Evolutionary conservation across 2,113 vertebrate genomes (phyloP), one percentile per base, ranked within the genome.

Genomic region (Jaculus jaculus): DNA sequence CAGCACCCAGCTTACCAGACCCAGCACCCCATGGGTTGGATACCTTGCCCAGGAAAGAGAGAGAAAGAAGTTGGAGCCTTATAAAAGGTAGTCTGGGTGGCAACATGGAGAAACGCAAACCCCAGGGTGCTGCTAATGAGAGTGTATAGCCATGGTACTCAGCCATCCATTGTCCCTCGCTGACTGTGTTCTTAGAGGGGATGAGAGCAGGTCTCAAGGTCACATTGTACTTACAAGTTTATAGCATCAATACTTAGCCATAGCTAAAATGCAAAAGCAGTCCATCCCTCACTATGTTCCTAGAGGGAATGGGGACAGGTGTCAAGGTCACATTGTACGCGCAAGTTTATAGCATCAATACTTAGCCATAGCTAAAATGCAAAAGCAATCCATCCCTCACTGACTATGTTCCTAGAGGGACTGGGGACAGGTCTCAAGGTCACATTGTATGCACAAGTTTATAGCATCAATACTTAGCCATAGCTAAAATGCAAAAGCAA

Each of bases 21-120:
- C 17, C 34, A 47, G 65, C 28, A 23, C 58, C 26, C n/a, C 0
- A 0, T 21, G 73, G 13, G 28, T n/a, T 16, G 3, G 39, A 28
- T 21, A 21, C 71, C 20, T 89, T 6, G 0, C 24, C 42, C 20
- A 18, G 3, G 11, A 71, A 78, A 78, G 34, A 23, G 13, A 15
- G 63, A 65, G 30, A n/a, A 39, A 75, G 72, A 71, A 79, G 47
- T 28, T 1, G 18, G 20, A 23, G 23, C 60, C 15, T 61, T 91
- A n/a, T 18, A 5, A 69, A 81, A 54, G 61, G 83, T 9, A 11
- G 0, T 34, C 73, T 58, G 16, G 30, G 7, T 51, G 66, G n/a
- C 58, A 34, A 39, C 28, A 61, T 0, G n/a, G 65, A 71, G 87
- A 72, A 54, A 54, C 24, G 21, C 9, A 63, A 69, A 39, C 39